Base-by-base conservation (phyloP, 2,888 invertebrate species). In the Agonopterix arenella region DNA sequence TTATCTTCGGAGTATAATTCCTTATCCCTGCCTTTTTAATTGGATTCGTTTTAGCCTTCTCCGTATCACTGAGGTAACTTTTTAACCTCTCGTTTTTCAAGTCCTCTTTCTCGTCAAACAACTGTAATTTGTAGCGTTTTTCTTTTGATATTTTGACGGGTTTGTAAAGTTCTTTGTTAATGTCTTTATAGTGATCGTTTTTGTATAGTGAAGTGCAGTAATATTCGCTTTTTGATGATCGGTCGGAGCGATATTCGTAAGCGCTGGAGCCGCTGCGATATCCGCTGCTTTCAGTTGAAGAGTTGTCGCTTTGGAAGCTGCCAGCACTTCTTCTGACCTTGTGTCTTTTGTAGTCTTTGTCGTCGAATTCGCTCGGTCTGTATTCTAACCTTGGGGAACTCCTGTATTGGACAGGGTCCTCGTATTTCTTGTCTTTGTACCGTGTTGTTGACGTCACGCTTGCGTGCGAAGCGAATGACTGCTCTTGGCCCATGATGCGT, bases 1-100 rank as follows among this genome's bases (percentile, higher is more conserved):
- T 76, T 53, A 93, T 93, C 73, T 93, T 94, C 13, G 94, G 94
- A 13, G 93, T 93, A 60, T 94, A 94, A 73, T 93, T 93, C 58
- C 94, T 89, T 58, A 94, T 92, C 45, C 93, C 91, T 50, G 84
- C 90, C 60, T 86, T 91, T 71, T 90, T 92, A 54, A 79, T 70
- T 54, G 70, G 72, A 8, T 67, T 59, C 53, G 89, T 88, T 1
- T 89, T 90, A 41, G 86, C 85, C 59, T 90, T 90, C 45, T 85
- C 85, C 1, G 79, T 59, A 50, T 86, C 85, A 50, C 74, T 78
- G 50, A 80, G 60, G 66, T 88, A 79, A 66, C 79, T 74, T 66
- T 82, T 76, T 54, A 83, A 59, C 45, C 79, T 63, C 36, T 74
- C 70, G 57, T 72, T 81, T 56, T 83, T 84, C 37, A 78, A 56